A percentile compares a stretch with the other conserved stretches of the same genome.
phyloP scores from a whole-genome alignment of 2,888 invertebrate genomes.

The Clitarchus hookeri region DNA sequence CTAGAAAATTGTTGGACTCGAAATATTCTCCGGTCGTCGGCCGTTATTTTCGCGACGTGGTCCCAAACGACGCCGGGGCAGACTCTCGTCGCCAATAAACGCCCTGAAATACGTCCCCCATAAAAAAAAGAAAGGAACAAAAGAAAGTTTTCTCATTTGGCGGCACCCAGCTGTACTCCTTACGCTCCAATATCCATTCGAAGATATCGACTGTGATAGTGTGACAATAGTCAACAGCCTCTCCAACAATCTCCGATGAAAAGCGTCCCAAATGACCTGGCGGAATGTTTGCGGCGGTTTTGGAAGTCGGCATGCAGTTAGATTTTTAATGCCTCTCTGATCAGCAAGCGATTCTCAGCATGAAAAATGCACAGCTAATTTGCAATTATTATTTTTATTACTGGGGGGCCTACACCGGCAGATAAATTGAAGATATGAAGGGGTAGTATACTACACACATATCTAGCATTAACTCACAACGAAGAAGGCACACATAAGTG shows the following conservation, averaged over 20 bases:
- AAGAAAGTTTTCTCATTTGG: conserved; percentile 10
- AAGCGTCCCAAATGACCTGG: not conserved
- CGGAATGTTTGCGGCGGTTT: not conserved
- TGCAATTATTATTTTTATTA: no score
- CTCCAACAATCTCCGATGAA: not conserved
- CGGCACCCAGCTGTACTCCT: not conserved
- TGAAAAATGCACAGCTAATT: no score
- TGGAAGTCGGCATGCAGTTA: no score
- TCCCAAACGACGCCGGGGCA: not conserved
- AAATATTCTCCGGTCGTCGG: not conserved
- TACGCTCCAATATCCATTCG: not conserved
- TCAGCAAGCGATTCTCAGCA: no score
- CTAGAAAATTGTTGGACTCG: not conserved
- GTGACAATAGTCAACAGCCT: not conserved
- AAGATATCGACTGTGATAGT: conserved; percentile 14
- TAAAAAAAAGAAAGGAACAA: conserved; percentile 2
- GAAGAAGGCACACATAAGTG: no score
- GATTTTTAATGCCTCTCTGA: no score
- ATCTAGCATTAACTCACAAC: no score
- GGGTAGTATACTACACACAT: no score
- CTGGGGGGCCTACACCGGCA: no score
- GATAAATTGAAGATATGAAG: no score
- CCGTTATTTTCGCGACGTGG: conserved; percentile 14
- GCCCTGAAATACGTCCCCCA: not conserved
- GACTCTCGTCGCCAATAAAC: conserved; percentile 7